Conservation (phyloP, 2,888 invertebrate species). For the Eledona agricola region DNA sequence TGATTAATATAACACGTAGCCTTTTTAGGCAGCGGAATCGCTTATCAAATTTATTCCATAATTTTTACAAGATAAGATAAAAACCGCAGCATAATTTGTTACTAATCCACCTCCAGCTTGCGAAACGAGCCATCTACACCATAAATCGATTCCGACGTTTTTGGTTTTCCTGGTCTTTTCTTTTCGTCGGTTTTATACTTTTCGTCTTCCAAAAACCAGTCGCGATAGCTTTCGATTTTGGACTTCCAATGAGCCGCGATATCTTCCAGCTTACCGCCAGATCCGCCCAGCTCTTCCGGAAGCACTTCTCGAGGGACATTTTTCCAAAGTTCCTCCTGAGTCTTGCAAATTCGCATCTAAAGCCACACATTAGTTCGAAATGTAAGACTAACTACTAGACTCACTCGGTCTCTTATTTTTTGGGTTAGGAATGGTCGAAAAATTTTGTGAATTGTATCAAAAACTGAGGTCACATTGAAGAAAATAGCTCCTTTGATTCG, state of each 20-base stretch:
- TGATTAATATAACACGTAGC: no score
- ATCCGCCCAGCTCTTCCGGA: conserved; percentile 74
- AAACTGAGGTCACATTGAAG: conserved; percentile 67
- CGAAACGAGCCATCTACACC: conserved; percentile 67
- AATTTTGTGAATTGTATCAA: conserved; percentile 68
- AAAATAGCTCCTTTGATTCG: conserved; percentile 69
- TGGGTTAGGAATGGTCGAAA: conserved; percentile 69
- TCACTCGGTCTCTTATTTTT: conserved; percentile 70
- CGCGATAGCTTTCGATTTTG: conserved; percentile 64
- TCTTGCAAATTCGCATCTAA: conserved; percentile 65
- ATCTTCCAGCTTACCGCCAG: conserved; percentile 65
- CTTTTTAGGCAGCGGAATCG: no score
- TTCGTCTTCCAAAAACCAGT: conserved; percentile 66
- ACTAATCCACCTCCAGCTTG: conserved; percentile 64
- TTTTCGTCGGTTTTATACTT: conserved; percentile 64
- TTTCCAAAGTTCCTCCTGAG: conserved; percentile 67
- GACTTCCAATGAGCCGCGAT: conserved; percentile 65
- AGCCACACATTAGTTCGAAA: conserved; percentile 43
- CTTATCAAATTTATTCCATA: no score
- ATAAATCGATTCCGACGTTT: conserved; percentile 65
- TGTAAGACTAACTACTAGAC: no score
- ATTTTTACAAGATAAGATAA: conserved; percentile 2
- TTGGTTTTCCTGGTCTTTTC: conserved; percentile 65
- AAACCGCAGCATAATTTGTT: neutral
- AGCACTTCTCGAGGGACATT: conserved; percentile 68